These are phyloP conservation scores for Typhlichthys subterraneus DNA, from an alignment of 2,797 vertebrate genomes.

Conservation along the genomic window DNA sequence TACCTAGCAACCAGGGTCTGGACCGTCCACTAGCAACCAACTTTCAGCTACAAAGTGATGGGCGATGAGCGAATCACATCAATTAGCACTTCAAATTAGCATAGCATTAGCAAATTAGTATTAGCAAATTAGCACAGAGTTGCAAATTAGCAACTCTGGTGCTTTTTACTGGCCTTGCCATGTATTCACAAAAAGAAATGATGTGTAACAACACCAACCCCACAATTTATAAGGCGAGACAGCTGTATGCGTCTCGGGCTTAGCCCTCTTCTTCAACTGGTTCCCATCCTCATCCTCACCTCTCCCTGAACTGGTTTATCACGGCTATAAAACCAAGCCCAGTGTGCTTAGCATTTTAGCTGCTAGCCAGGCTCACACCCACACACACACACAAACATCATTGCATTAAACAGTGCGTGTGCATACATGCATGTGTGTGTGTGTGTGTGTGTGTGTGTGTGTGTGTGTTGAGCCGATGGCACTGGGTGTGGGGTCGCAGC, in stretches of 20 bases:
- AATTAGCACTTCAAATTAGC: too few species aligned
- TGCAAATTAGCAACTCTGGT: too few species aligned
- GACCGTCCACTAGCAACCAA: too few species aligned
- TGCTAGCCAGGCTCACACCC: conserved; percentile 43
- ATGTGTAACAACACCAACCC: too few species aligned
- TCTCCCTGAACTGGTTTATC: conserved; percentile 66
- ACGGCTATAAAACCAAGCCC: conserved; percentile 57
- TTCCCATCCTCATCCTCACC: conserved; percentile 47
- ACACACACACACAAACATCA: conserved; percentile 26
- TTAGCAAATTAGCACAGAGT: too few species aligned
- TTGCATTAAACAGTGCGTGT: conserved; percentile 22
- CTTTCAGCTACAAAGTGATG: too few species aligned
- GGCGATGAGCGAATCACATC: too few species aligned
- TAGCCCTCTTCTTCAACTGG: conserved; percentile 42
- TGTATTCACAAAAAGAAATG: too few species aligned
- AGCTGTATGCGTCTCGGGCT: conserved; percentile 33
- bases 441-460: conserved; percentile 19
- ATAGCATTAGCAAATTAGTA: too few species aligned
- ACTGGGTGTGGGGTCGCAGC: conserved; percentile 37
- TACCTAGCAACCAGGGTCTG: too few species aligned
- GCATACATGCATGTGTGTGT: conserved; percentile 3
- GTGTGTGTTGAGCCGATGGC: conserved; percentile 34
- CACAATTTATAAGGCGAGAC: too few species aligned
- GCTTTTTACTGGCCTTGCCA: too few species aligned
- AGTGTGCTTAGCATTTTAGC: conserved; percentile 56